A percentile compares a stretch with the other conserved stretches of the same genome.
Conservation (phyloP, 1,140 invertebrate species). For the Leptinotarsa lineolata region DNA sequence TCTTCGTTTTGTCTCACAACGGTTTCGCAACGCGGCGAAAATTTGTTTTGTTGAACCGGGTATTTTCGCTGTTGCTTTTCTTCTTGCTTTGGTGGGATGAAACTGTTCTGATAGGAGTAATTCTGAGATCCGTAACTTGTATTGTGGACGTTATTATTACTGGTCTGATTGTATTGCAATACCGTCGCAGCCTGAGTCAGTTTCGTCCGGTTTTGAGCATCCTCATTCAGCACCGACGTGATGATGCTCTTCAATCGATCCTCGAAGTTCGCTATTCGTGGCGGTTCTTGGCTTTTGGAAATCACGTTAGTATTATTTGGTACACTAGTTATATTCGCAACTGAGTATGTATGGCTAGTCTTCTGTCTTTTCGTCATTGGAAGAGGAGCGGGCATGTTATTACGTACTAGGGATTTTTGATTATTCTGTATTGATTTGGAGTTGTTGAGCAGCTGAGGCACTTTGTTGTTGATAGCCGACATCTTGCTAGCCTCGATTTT, state of each 20-base stretch:
- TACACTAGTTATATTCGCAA: constrained; percentile 31
- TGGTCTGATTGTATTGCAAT: constrained; percentile 33
- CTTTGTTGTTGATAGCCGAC: constrained; percentile 43
- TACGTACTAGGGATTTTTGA: constrained; percentile 43
- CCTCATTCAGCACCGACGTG: constrained; percentile 86
- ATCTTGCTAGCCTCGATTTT: constrained; percentile 83
- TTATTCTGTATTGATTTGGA: constrained; percentile 27
- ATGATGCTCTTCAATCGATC: constrained; percentile 92
- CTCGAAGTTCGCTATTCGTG: constrained; percentile 85
- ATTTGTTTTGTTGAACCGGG: constrained; percentile 31
- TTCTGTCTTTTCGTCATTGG: constrained; percentile 44
- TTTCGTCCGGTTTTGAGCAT: constrained; percentile 59
- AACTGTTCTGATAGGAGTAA: constrained; percentile 24
- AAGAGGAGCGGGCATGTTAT: constrained; percentile 48
- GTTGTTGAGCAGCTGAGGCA: constrained; percentile 33
- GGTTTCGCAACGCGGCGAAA: constrained; percentile 36
- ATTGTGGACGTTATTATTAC: constrained; percentile 14
- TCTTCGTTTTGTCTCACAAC: constrained; percentile 38
- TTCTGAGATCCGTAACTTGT: constrained; percentile 24
- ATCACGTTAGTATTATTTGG: constrained; percentile 5
- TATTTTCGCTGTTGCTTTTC: constrained; percentile 34
- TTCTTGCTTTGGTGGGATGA: constrained; percentile 32
- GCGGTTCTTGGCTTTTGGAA: constrained; percentile 67
- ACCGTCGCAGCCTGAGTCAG: constrained; percentile 36
- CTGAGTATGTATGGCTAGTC: constrained; percentile 33